Evolutionary conservation across 2,888 invertebrate genomes (phyloP), one percentile per base, ranked within the genome.

Genomic region (Agapostemon virescens): DNA sequence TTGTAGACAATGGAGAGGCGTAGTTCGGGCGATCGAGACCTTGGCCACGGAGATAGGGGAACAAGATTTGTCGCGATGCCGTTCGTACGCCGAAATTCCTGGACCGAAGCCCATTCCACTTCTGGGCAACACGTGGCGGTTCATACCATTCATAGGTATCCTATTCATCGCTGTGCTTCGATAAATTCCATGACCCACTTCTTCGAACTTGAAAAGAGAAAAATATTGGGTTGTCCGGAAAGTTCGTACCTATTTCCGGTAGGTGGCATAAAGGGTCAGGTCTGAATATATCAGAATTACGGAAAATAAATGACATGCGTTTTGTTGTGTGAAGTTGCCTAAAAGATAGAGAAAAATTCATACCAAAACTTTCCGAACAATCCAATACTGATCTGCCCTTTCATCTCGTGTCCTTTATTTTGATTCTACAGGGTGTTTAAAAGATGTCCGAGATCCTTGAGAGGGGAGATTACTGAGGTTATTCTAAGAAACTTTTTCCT

Each of bases 91-190:
- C 69, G 94, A 94, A 79, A 95, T 97, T 90, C 97, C 97, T 5
- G 97, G 97, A 30, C 97, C 97, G 26, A 95, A 93, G 92, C 95
- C 95, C 69, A 92, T 96, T 90, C 97, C 97, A 0, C 76, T 97
- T 67, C 93, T 97, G 69, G 97, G 97, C 74, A 97, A 97, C 91
- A 95, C 96, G 5, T 97, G 97, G 97, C 94, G 97, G 85, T 97
- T 97, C 92, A 95, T 96, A 69, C 95, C 95, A 9, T 88, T 94
- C 77, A 94, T 95, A 88, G 95, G 95, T 95, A 92, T 93, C 91
- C 67, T 49, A 67, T 33, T n/a, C 20, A 49, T 49, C 1, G 45
- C 7, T n/a, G n/a, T n/a, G 2, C 20, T 49, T 49, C 45, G n/a
- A n/a, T 49, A n/a, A 9, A n/a, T 9, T 45, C 2, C 20, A 5